Conservation (phyloP, 2,797 vertebrate genomes). For the Pitangus sulphuratus region DNA sequence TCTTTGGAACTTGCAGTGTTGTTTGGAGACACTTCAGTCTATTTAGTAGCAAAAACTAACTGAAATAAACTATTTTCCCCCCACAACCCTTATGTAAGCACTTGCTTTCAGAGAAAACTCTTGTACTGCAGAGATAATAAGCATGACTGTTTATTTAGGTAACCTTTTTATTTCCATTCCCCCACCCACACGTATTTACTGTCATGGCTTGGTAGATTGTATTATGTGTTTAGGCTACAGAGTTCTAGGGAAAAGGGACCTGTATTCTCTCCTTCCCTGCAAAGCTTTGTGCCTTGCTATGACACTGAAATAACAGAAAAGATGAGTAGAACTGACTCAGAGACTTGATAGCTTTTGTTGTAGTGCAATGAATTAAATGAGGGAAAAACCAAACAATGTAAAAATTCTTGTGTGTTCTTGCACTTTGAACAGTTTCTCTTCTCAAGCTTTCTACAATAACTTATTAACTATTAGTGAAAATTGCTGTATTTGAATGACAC, state of each 20-base stretch:
- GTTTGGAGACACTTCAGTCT: background rate
- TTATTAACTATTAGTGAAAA: background rate
- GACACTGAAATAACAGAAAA: background rate
- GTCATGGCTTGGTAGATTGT: background rate
- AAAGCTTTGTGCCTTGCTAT: background rate
- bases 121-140: background rate
- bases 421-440: background rate
- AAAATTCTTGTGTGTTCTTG: background rate
- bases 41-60: background rate
- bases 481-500: background rate
- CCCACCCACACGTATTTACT: background rate
- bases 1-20: background rate
- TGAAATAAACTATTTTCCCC: background rate
- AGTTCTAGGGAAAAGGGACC: background rate
- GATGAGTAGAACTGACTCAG: background rate
- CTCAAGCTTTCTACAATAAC: background rate
- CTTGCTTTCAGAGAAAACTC: background rate
- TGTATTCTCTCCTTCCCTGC: background rate
- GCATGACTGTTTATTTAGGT: background rate
- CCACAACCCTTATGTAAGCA: background rate
- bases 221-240: background rate
- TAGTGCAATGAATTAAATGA: background rate
- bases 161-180: background rate
- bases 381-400: background rate
- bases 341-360: background rate